Conservation (phyloP, 2,113 vertebrate species). For the Atrichornis clamosus region DNA sequence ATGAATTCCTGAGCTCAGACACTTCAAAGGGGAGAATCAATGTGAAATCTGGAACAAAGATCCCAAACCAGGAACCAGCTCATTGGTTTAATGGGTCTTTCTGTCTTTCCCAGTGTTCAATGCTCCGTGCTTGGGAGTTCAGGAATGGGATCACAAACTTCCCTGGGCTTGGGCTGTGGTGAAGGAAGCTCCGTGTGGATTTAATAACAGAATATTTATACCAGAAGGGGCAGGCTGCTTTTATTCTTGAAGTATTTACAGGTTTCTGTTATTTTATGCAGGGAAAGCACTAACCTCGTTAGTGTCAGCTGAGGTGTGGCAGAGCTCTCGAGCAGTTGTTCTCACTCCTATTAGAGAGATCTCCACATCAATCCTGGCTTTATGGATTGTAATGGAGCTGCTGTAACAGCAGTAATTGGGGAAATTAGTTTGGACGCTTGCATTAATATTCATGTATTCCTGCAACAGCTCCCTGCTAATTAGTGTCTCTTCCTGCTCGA, state of each 20-base stretch:
- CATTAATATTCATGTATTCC: conserved; percentile 61
- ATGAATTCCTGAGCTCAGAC: neutral
- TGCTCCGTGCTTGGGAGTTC: neutral
- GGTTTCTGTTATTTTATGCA: neutral
- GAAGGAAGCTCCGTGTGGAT: neutral
- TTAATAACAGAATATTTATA: neutral
- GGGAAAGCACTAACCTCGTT: neutral
- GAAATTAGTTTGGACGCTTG: conserved; percentile 48
- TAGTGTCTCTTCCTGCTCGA: neutral
- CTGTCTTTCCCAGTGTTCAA: neutral
- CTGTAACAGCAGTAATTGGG: conserved; percentile 48
- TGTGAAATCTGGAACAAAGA: neutral
- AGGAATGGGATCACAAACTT: neutral
- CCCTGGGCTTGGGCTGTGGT: rapidly evolving
- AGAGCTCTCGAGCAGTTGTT: neutral
- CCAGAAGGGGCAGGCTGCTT: neutral
- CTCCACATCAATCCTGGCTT: neutral
- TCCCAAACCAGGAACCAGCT: neutral
- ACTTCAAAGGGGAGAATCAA: neutral
- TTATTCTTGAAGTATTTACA: neutral
- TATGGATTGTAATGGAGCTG: conserved; percentile 51
- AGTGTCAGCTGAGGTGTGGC: neutral
- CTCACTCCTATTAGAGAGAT: neutral
- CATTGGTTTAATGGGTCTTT: neutral
- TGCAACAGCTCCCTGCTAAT: conserved; percentile 40